Base-by-base conservation (phyloP, 2,888 invertebrate species). In the Strigamia maritima region DNA sequence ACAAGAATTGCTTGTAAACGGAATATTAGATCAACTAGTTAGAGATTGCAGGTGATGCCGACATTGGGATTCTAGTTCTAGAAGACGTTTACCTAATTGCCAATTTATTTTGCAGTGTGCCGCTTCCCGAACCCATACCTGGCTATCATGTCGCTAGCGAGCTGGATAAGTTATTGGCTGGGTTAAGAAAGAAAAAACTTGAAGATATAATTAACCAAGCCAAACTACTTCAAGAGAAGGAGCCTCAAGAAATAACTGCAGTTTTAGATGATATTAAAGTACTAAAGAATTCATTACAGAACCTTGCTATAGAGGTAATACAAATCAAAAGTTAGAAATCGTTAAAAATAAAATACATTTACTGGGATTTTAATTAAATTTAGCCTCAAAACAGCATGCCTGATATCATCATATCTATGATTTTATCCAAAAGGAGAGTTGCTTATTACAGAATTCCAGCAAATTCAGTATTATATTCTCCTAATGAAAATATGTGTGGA, bases 381-480 rank as follows among this genome's bases (percentile, higher is more conserved):
- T 83, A 87, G 87, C 87, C 87, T 35, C 87, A 87, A 84, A 86
- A 86, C 84, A 86, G 86, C 81, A 86, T 87, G 82, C 87, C 87
- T 3, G 87, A 87, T 82, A 85, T 88, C 12, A 82, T 87, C 35
- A 84, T 87, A 31, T 87, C 87, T 87, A 86, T 87, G 86, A 84
- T 87, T 79, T 83, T 85, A 80, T 87, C 86, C 12, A 85, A 86
- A 80, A 86, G 87, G 82, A 83, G 87, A 19, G 82, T 86, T 31
- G 87, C 87, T 7, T 87, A 86, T 82, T 84, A 83, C 81, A 83
- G 87, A 49, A 84, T 86, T 26, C 87, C 87, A 1, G 87, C 87
- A 31, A 83, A 87, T 82, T 84, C 85, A 40, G 82, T 87, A 2
- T 82, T 87, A 19, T 86, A 84, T 82, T 84, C 86, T 19, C 79